Percentiles rank a stretch among this genome's conserved stretches.
Evolutionary conservation across 2,797 vertebrate species (phyloP).

Genomic region (Halcyon chelicuti): DNA sequence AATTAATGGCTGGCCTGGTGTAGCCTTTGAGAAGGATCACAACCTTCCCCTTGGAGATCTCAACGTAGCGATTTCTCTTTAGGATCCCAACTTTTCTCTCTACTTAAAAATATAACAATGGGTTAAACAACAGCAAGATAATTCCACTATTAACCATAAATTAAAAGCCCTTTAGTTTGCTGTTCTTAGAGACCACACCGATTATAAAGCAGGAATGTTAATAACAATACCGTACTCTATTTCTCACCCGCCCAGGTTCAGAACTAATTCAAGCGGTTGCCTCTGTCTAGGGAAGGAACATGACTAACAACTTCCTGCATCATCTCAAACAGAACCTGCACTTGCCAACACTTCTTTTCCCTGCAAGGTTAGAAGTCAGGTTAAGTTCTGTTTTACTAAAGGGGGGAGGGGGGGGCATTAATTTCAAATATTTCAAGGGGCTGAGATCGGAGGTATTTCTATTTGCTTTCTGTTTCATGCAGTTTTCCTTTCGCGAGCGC

Average conservation of each 20-base stretch:
- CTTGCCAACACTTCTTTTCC: background rate
- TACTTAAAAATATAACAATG: background rate
- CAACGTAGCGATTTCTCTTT: background rate
- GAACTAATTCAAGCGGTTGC: constrained; percentile 12
- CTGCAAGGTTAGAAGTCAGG: background rate
- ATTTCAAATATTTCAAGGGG: background rate
- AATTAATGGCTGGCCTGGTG: constrained; percentile 22
- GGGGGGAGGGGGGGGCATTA: background rate
- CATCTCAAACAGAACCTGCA: background rate
- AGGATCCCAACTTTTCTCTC: background rate
- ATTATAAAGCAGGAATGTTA: constrained; percentile 37
- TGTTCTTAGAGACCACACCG: background rate
- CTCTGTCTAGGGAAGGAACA: background rate
- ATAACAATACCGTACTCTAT: background rate
- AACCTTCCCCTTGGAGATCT: background rate
- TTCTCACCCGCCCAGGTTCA: background rate
- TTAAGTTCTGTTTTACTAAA: background rate
- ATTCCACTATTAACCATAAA: background rate
- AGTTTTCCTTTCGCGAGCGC: background rate
- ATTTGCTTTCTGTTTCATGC: background rate
- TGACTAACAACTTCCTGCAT: background rate
- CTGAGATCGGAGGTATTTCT: background rate
- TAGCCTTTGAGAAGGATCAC: background rate
- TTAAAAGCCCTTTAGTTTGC: background rate
- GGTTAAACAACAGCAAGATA: background rate